These are phyloP conservation scores for Piprites chloris DNA, from an alignment of 2,113 vertebrate species.

Conservation along the genomic window DNA sequence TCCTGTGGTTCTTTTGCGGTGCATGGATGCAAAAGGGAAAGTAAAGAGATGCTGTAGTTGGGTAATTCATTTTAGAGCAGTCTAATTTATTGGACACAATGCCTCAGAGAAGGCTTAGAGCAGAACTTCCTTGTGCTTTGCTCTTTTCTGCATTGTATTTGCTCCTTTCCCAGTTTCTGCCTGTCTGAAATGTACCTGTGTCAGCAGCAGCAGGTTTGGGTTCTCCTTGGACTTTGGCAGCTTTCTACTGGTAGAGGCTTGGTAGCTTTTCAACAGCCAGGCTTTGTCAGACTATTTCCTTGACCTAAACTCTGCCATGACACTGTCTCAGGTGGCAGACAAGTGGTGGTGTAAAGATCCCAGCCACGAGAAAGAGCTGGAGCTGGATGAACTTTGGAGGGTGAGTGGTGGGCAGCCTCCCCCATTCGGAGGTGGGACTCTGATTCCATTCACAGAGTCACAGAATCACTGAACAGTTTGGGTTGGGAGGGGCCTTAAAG, in stretches of 20 bases:
- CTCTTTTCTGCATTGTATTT: neutral
- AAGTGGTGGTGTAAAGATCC: neutral
- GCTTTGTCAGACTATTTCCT: neutral
- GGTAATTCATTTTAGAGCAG: neutral
- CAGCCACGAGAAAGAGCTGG: neutral
- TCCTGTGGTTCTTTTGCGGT: neutral
- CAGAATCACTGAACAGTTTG: neutral
- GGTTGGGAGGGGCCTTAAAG: no score
- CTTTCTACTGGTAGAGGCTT: neutral
- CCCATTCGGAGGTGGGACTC: neutral
- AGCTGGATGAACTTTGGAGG: neutral
- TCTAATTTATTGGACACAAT: neutral
- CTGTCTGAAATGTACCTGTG: neutral
- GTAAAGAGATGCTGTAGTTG: accelerated
- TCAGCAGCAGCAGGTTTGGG: neutral
- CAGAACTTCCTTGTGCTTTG: neutral
- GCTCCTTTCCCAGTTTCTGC: neutral
- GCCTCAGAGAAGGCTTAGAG: neutral
- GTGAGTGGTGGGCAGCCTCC: neutral
- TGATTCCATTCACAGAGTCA: neutral
- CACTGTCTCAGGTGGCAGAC: accelerated
- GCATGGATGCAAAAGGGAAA: neutral
- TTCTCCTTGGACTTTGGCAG: neutral
- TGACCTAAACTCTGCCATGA: neutral
- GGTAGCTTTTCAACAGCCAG: neutral